phyloP scores from a whole-genome alignment of 2,113 vertebrate species.

The Neopipo cinnamomea region DNA sequence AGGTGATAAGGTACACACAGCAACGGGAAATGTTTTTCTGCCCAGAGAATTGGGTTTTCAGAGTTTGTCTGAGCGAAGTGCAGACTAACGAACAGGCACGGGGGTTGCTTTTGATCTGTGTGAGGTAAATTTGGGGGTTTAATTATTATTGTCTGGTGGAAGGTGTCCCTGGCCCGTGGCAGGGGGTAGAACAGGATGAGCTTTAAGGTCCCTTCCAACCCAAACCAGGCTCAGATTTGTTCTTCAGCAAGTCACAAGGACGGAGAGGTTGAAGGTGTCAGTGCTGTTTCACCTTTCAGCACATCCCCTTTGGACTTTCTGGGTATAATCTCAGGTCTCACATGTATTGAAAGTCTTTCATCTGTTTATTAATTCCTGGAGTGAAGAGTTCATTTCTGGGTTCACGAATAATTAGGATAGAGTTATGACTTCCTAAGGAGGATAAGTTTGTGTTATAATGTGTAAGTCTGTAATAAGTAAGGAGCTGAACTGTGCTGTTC shows the following conservation, averaged over 20 bases:
- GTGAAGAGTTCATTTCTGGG: neutral
- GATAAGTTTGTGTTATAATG: neutral
- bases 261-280: neutral
- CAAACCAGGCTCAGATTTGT: neutral
- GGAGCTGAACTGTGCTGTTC: neutral
- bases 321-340: neutral
- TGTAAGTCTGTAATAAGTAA: neutral
- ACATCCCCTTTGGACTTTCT: neutral
- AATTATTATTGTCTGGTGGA: neutral
- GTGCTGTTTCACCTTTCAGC: neutral
- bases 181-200: neutral
- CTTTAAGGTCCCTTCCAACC: neutral
- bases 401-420: neutral
- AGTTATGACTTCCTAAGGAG: neutral
- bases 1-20: neutral
- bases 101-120: neutral
- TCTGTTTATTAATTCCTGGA: neutral
- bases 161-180: neutral
- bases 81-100: accelerated
- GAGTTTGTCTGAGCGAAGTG: neutral
- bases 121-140: neutral
- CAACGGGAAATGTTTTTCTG: neutral
- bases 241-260: neutral
- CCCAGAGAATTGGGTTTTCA: neutral
- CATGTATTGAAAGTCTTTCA: neutral